phyloP scores from a whole-genome alignment of 2,888 invertebrate genomes.

The Watsonalla cultraria region DNA sequence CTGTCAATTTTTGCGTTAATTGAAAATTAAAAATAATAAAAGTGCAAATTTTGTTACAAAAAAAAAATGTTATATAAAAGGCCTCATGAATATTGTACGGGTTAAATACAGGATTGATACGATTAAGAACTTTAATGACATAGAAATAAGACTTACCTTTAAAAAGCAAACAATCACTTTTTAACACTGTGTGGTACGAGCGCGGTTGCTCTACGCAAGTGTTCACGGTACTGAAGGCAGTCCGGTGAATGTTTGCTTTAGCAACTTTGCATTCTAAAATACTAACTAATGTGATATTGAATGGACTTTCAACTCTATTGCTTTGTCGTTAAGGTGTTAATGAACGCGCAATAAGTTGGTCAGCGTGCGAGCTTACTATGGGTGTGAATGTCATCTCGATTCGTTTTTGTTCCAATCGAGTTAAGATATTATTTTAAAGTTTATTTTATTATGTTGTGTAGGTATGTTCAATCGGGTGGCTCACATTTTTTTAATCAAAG shows the following conservation, averaged over 20 bases:
- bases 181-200: constrained; percentile 21
- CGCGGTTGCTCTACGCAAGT: constrained; percentile 21
- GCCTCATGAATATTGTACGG: too few relatives aligned
- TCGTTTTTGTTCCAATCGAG: neutral
- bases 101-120: neutral
- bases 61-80: too few relatives aligned
- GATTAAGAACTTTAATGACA: neutral
- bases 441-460: too few relatives aligned
- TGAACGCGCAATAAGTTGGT: neutral
- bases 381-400: neutral
- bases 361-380: neutral
- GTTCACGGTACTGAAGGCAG: constrained; percentile 23
- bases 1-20: too few relatives aligned
- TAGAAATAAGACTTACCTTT: constrained; percentile 4
- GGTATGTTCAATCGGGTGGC: too few relatives aligned
- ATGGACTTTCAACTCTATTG: neutral
- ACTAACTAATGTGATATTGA: neutral
- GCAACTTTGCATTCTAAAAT: constrained; percentile 10
- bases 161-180: constrained; percentile 24
- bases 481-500: too few relatives aligned
- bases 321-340: neutral
- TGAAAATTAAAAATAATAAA: too few relatives aligned
- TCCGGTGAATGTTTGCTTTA: constrained; percentile 16
- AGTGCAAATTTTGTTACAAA: too few relatives aligned
- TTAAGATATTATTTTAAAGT: neutral